phyloP scores from a whole-genome alignment of 2,113 vertebrate species.

The Ptyas mucosa region DNA sequence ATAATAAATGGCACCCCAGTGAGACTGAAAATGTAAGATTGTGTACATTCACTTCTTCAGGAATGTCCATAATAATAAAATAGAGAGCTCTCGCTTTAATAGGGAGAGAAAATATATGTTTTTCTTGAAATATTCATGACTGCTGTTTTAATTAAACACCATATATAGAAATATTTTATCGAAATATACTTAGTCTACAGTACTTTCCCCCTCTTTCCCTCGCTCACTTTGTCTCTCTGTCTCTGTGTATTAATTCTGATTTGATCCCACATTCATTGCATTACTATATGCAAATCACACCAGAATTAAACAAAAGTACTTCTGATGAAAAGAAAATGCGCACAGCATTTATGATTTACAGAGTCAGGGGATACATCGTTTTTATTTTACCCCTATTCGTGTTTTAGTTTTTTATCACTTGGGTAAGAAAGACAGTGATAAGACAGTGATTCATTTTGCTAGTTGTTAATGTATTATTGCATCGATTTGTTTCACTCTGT shows the following conservation, averaged over 20 bases:
- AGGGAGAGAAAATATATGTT: neutral
- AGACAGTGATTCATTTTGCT: neutral
- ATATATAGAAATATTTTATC: neutral
- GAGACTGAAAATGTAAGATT: constrained; percentile 54
- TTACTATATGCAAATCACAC: neutral
- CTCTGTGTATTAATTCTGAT: neutral
- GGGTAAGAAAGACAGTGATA: neutral
- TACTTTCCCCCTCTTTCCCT: neutral
- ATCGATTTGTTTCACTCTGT: neutral
- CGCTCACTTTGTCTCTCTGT: neutral
- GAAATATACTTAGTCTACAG: neutral
- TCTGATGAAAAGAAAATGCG: neutral
- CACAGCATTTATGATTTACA: neutral
- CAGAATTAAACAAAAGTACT: neutral
- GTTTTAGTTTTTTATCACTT: neutral
- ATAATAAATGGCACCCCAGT: constrained; percentile 57
- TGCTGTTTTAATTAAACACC: neutral
- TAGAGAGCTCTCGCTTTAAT: constrained; percentile 21
- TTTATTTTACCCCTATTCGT: neutral
- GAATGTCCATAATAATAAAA: constrained; percentile 20
- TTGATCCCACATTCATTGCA: neutral
- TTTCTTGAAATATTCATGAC: neutral
- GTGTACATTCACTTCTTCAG: neutral
- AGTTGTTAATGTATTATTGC: neutral
- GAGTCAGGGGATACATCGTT: neutral